Base-by-base conservation (phyloP, 2,888 invertebrate genomes). In the Tortrix viridana region DNA sequence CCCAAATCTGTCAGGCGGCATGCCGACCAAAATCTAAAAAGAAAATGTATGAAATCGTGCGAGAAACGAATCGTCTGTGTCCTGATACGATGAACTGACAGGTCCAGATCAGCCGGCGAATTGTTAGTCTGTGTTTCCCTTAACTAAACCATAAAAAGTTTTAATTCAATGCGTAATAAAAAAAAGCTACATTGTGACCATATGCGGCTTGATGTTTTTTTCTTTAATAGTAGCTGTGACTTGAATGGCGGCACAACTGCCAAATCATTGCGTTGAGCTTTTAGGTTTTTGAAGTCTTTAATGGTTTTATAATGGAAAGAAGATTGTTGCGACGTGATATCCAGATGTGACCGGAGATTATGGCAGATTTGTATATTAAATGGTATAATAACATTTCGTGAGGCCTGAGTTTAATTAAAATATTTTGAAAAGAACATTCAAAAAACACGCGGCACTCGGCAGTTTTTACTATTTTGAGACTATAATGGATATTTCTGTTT, bases 221-320 rank as follows among this genome's bases (percentile, higher is more conserved):
- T n/a, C n/a, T n/a, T 16, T 22, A 46, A 32, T 20, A 23, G 48
- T 52, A 47, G 26, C 61, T 56, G 44, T 52, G 50, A 52, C 62
- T 43, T 38, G 46, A 62, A 62, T 50, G 23, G 23, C 43, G 56
- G 26, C 38, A 16, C 46, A 62, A 62, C 46, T 52, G 62, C 62
- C 52, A 62, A 62, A 62, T 62, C 62, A 57, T 62, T 50, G 56
- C 50, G 56, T 19, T 44, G 62, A 55, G 56, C 56, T 57, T 56
- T 62, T 52, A 57, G 56, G 50, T 56, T 62, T 62, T 58, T 47
- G 26, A 37, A 48, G 47, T 22, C 56, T 52, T 56, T 63, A 63
- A 63, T 63, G 63, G 32, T 18, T 63, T 63, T 63, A 53, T 58
- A 63, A 63, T 63, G 58, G 63, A 63, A 47, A 58, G 41, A 58